These are phyloP conservation scores for Telenomus remus DNA, from an alignment of 1,140 invertebrate genomes.

Conservation along the genomic window DNA sequence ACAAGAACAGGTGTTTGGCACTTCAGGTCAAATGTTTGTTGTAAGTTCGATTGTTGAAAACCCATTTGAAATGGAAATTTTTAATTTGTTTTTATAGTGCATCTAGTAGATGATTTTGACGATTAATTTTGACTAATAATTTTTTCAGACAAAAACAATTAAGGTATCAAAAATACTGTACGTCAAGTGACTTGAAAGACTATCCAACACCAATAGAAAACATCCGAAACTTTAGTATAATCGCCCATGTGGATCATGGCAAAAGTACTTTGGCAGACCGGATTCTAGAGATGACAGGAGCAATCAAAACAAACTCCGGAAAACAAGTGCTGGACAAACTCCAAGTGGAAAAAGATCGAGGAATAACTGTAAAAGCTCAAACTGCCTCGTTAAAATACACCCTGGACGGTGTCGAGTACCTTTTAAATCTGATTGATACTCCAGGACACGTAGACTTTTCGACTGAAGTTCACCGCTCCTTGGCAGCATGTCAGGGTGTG, in stretches of 20 bases:
- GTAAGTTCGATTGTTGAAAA: background rate
- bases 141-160: constrained; percentile 14
- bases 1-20: background rate
- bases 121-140: background rate
- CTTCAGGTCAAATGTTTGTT: background rate
- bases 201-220: constrained; percentile 78
- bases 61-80: too few species aligned
- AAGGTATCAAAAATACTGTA: constrained; percentile 47
- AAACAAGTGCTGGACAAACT: constrained; percentile 91
- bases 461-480: constrained; percentile 94
- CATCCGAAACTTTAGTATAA: constrained; percentile 96
- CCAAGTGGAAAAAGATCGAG: constrained; percentile 94
- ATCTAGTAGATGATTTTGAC: too few species aligned
- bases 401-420: constrained; percentile 81
- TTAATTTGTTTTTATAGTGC: too few species aligned
- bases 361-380: constrained; percentile 99
- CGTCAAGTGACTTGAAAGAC: constrained; percentile 50
- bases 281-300: constrained; percentile 92
- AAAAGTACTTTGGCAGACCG: constrained; percentile 97
- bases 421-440: constrained; percentile 98
- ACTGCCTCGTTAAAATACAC: constrained; percentile 92
- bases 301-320: constrained; percentile 81
- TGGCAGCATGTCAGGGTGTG: constrained; percentile 95
- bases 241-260: constrained; percentile 98
- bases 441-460: constrained; percentile 99